Evolutionary conservation across 2,113 vertebrate species (phyloP).

Genomic region (Azemiops feae): DNA sequence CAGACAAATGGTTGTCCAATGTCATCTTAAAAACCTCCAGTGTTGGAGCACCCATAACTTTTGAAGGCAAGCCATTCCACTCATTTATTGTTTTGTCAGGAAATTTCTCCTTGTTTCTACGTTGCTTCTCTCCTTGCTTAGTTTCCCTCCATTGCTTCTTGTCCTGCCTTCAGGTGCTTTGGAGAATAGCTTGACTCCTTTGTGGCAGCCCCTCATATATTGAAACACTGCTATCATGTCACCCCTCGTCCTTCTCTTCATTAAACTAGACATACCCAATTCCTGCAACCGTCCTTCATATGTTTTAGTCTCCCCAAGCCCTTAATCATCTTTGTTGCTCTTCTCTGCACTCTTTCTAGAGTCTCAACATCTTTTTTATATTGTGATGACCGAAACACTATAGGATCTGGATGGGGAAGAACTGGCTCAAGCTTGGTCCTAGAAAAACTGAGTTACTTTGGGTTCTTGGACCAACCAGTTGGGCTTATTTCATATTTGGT

Average conservation of each 20-base stretch:
- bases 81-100: background rate
- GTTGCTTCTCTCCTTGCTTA: background rate
- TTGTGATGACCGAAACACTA: background rate
- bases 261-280: background rate
- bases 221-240: background rate
- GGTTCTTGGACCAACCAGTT: background rate
- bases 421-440: background rate
- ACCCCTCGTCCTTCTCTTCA: background rate
- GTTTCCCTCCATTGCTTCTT: background rate
- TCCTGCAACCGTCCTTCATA: background rate
- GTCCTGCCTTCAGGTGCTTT: background rate
- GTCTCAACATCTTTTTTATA: background rate
- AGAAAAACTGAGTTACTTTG: background rate
- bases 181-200: background rate
- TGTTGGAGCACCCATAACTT: background rate
- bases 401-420: background rate
- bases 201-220: fast-evolving
- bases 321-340: background rate
- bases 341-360: background rate
- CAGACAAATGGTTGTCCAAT: background rate
- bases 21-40: background rate
- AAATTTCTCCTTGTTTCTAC: background rate
- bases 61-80: background rate
- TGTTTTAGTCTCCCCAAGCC: background rate
- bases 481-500: background rate